Conservation (phyloP, 2,888 invertebrate genomes). For the Hetaerina titia region DNA sequence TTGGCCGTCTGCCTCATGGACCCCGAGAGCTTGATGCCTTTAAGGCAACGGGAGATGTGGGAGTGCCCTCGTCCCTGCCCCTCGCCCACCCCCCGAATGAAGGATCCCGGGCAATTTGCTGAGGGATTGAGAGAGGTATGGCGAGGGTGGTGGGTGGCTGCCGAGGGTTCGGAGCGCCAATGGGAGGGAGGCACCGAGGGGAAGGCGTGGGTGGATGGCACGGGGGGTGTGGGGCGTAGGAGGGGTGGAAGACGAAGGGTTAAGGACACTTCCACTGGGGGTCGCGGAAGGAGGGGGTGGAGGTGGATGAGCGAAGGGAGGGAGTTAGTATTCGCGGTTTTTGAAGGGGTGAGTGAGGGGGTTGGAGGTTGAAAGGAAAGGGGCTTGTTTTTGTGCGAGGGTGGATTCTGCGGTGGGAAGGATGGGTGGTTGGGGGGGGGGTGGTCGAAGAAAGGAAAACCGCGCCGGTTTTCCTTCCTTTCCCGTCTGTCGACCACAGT, state of each 20-base stretch:
- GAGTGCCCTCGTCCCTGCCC: neutral
- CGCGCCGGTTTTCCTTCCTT: neutral
- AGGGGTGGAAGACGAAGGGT: neutral
- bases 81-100: neutral
- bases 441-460: neutral
- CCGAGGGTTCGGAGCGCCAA: neutral
- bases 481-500: neutral
- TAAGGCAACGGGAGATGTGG: conserved; percentile 56
- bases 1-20: conserved; percentile 48
- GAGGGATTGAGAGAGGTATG: neutral
- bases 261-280: neutral
- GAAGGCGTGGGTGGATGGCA: neutral
- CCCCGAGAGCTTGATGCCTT: conserved; percentile 23
- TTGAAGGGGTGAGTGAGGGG: neutral
- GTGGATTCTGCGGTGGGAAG: conserved; percentile 47
- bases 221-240: neutral
- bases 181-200: neutral
- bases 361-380: neutral
- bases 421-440: neutral
- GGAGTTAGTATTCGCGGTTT: neutral
- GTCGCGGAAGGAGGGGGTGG: neutral
- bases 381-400: conserved; percentile 58
- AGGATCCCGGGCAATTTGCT: conserved; percentile 65
- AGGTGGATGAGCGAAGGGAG: neutral
- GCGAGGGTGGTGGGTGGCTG: neutral